These are phyloP conservation scores for Cervus canadensis DNA, from an alignment of 2,113 vertebrate genomes.

Conservation along the genomic window DNA sequence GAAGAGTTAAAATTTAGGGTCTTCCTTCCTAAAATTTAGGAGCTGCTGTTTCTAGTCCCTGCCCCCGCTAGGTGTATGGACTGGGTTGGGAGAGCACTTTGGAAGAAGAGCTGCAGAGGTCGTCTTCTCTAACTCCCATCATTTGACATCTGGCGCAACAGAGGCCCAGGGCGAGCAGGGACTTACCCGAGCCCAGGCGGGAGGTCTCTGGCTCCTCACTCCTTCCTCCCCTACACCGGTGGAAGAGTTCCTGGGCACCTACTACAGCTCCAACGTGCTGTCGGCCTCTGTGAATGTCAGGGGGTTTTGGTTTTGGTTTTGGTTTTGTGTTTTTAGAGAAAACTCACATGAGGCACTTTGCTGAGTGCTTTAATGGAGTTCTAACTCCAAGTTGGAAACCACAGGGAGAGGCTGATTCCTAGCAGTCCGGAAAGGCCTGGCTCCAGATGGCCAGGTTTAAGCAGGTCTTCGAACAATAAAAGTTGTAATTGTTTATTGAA, in stretches of 20 bases:
- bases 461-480: conserved; percentile 49
- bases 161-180: not conserved
- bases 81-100: not conserved
- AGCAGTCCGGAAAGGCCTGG: conserved; percentile 17
- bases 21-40: not conserved
- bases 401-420: not conserved
- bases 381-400: conserved; percentile 34
- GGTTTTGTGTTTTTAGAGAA: conserved; percentile 50
- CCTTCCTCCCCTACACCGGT: not conserved
- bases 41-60: not conserved
- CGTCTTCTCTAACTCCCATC: not conserved
- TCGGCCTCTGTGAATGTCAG: not conserved
- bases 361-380: conserved; percentile 60
- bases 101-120: not conserved
- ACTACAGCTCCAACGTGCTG: accelerated
- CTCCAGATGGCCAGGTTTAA: conserved; percentile 22
- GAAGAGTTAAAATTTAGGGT: not conserved
- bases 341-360: conserved; percentile 28
- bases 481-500: conserved; percentile 39
- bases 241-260: not conserved
- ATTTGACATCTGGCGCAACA: not conserved
- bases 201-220: not conserved
- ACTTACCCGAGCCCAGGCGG: accelerated
- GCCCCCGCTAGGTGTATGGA: not conserved
- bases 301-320: not conserved